phyloP scores from a whole-genome alignment of 2,113 vertebrate species.

The Clarias batrachus region DNA sequence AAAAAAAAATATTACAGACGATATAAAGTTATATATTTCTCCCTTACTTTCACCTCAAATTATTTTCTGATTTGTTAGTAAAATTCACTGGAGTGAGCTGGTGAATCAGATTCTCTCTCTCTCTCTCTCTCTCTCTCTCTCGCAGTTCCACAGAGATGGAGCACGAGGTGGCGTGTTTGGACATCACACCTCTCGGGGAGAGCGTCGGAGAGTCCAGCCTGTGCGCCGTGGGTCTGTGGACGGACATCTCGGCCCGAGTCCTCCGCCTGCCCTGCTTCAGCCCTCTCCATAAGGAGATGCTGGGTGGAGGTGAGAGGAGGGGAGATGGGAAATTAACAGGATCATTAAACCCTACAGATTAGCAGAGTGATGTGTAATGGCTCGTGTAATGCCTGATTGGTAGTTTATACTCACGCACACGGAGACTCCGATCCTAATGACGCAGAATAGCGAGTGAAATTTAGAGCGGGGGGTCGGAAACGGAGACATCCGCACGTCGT shows the following conservation, averaged over 20 bases:
- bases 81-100: neutral
- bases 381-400: neutral
- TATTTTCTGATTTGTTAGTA: neutral
- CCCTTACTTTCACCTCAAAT: no score
- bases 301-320: conserved; percentile 88
- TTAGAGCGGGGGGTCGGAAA: no score
- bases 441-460: no score
- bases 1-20: no score
- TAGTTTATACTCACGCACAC: neutral
- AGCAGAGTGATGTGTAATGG: neutral
- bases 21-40: no score
- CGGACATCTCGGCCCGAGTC: conserved; percentile 94
- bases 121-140: neutral
- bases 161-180: conserved; percentile 95
- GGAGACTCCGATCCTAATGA: neutral
- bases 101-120: neutral
- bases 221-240: conserved; percentile 97
- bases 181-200: conserved; percentile 94
- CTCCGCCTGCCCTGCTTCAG: conserved; percentile 92
- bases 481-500: no score
- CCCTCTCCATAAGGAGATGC: conserved; percentile 96
- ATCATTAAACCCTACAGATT: neutral
- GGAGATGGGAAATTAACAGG: neutral
- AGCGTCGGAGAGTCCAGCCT: conserved; percentile 84
- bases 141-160: conserved; percentile 95